Percentiles rank a stretch among this genome's conserved stretches.
Evolutionary conservation across 2,113 vertebrate genomes (phyloP).

Genomic region (Delphinapterus leucas): DNA sequence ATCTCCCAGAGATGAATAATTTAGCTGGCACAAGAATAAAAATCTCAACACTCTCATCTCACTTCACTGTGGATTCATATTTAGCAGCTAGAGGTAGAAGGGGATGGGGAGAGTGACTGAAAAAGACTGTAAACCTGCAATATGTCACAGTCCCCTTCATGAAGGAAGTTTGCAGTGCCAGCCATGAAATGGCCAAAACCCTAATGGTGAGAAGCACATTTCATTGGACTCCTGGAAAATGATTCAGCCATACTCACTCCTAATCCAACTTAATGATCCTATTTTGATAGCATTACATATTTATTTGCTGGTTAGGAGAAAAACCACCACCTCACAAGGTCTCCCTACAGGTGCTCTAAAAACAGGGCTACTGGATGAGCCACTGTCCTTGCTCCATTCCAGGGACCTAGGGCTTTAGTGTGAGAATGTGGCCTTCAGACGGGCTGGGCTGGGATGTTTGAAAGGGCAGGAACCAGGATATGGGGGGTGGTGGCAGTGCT

Average conservation of each 20-base stretch:
- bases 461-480: conserved; percentile 12
- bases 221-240: conserved; percentile 48
- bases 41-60: neutral
- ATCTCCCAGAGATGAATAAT: neutral
- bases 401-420: conserved; percentile 47
- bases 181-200: neutral
- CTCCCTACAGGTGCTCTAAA: conserved; percentile 77
- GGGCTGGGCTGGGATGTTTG: conserved; percentile 64
- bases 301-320: conserved; percentile 82
- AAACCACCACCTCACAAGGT: conserved; percentile 66
- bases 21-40: neutral
- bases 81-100: conserved; percentile 5
- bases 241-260: neutral
- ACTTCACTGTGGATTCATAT: neutral
- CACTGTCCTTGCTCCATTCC: neutral
- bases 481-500: neutral
- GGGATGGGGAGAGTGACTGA: neutral
- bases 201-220: conserved; percentile 31
- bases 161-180: neutral
- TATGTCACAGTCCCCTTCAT: neutral
- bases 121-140: neutral
- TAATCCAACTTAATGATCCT: conserved; percentile 55
- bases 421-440: conserved; percentile 71
- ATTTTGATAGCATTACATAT: conserved; percentile 68
- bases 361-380: conserved; percentile 42